These are phyloP conservation scores for Pelmatolapia mariae DNA, from an alignment of 2,113 vertebrate species.

Conservation along the genomic window DNA sequence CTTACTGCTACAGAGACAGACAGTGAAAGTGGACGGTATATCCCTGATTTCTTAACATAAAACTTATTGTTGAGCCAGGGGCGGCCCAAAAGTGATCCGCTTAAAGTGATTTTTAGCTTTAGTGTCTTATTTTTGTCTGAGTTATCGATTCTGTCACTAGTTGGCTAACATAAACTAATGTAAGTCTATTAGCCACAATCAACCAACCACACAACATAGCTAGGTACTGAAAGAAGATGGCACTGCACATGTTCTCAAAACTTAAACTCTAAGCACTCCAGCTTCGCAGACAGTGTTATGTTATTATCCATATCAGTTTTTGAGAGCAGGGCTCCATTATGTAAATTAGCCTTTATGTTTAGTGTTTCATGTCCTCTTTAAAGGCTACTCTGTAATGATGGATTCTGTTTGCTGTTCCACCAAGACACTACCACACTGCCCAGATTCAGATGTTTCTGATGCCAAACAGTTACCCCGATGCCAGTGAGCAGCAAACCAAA, in stretches of 20 bases:
- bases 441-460: background rate
- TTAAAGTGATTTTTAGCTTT: background rate
- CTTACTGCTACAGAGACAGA: background rate
- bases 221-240: background rate
- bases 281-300: background rate
- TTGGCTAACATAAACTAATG: background rate
- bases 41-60: background rate
- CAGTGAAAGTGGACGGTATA: background rate
- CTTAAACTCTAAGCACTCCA: background rate
- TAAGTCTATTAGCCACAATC: background rate
- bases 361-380: background rate
- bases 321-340: background rate
- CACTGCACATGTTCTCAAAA: background rate
- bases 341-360: background rate
- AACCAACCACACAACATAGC: background rate
- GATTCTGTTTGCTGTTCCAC: background rate
- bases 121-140: background rate
- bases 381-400: background rate
- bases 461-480: slow-evolving; percentile 10
- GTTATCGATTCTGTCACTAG: background rate
- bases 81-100: background rate
- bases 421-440: background rate
- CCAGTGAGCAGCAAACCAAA: background rate
- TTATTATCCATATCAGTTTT: background rate
- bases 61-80: background rate